These are phyloP conservation scores for Mycetomoellerius zeteki DNA, from an alignment of 1,140 invertebrate species.

Conservation along the genomic window DNA sequence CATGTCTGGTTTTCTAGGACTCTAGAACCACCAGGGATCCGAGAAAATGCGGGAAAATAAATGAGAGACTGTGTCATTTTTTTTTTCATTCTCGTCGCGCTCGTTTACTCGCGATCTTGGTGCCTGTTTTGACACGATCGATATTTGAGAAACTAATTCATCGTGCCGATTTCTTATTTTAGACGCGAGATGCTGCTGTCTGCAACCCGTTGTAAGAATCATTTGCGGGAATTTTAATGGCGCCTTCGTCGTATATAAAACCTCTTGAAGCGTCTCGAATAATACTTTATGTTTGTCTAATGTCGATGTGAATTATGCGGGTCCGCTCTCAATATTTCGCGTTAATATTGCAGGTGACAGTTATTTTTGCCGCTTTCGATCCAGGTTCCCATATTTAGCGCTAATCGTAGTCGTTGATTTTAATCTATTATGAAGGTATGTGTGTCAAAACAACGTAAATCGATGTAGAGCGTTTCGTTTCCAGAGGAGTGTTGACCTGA, in stretches of 20 bases:
- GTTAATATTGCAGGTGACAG: not conserved
- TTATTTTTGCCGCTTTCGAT: constrained; percentile 6
- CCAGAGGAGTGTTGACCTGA: not conserved
- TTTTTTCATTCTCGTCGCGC: not conserved
- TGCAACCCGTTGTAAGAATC: not conserved
- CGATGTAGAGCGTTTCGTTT: not conserved
- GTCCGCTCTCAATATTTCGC: not conserved
- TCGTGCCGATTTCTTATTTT: constrained; percentile 14
- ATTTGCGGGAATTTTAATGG: not conserved
- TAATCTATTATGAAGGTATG: not conserved
- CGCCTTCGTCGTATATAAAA: not conserved
- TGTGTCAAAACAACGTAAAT: not conserved
- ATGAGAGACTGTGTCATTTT: not conserved
- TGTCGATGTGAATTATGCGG: not conserved
- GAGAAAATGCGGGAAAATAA: not conserved
- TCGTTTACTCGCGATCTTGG: constrained; percentile 20
- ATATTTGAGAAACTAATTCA: constrained; percentile 15
- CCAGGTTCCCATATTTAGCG: constrained; percentile 20
- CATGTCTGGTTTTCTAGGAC: no score
- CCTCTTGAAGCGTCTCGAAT: not conserved
- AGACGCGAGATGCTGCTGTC: not conserved
- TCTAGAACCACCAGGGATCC: not conserved
- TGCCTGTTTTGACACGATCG: not conserved
- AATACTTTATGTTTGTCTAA: constrained; percentile 9
- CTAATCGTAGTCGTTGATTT: not conserved